phyloP scores from a whole-genome alignment of 2,888 invertebrate species.

The Cephus rjabovi region DNA sequence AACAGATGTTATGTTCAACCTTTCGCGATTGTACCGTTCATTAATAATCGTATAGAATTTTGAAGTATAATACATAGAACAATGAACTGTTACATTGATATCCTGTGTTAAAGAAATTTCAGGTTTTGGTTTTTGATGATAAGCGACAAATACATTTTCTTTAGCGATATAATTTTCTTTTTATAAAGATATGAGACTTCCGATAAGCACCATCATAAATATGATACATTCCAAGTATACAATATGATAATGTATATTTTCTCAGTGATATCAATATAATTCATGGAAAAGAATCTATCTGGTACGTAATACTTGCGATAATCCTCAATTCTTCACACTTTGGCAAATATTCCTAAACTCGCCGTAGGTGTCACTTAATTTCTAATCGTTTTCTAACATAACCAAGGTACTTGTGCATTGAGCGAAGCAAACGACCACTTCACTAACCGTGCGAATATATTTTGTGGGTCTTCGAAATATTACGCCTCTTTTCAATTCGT shows the following conservation, averaged over 20 bases:
- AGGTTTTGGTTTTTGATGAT: neutral
- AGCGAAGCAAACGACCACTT: neutral
- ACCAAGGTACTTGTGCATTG: neutral
- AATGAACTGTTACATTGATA: neutral
- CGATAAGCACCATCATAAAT: neutral
- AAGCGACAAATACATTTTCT: neutral
- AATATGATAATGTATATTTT: neutral
- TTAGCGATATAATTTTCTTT: neutral
- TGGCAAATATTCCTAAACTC: neutral
- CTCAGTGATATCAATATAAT: neutral
- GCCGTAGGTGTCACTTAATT: neutral
- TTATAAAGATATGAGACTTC: neutral
- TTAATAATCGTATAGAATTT: neutral
- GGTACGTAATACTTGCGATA: neutral
- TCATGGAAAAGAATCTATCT: neutral
- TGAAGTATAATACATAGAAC: neutral
- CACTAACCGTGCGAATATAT: neutral
- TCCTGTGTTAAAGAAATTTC: neutral
- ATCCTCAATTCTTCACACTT: neutral
- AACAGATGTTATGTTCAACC: neutral
- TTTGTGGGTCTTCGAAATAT: neutral
- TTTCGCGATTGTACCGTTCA: neutral
- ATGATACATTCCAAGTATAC: neutral
- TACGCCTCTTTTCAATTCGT: neutral
- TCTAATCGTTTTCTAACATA: neutral